Base-by-base conservation (phyloP, 2,888 invertebrate genomes). In the Eustalomyia histrio region DNA sequence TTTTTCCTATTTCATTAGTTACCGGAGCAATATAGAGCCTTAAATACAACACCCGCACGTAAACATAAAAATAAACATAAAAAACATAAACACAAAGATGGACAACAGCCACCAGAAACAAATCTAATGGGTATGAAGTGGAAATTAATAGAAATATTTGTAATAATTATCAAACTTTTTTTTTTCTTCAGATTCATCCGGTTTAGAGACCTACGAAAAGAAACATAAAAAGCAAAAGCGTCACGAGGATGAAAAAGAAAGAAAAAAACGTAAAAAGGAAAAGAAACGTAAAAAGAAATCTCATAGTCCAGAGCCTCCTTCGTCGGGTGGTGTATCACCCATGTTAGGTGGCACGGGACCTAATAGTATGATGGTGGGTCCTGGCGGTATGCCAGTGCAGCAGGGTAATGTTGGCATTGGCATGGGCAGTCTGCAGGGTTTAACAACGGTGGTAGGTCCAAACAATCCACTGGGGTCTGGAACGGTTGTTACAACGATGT, bases 41-140 rank as follows among this genome's bases (percentile, higher is more conserved):
- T 97, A 87, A 97, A 95, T 91, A 96, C 97, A 87, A 94, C 96
- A 83, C 97, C 97, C 83, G 96, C 96, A 87, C 96, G 97, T 90
- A 96, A 97, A 91, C 97, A 97, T 88, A 97, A 97, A 91, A 97
- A 97, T 88, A 97, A 97, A 90, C 97, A 98, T 90, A 97, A 97
- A 92, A 97, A 97, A 89, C 97, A 97, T 86, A 97, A 97, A 91
- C 96, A 97, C 88, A 97, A 97, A 92, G 96, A 96, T 86, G 96
- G 96, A 16, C 95, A 95, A 76, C 93, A 94, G 55, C 94, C 94
- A 53, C 95, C 95, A 87, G 96, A 96, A 89, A 94, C 95, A 79
- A 93, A 95, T 53, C 89, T 95, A 55, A 93, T 95, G 88, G 94
- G 94, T 92, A 88, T n/a, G n/a, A n/a, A 52, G 47, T 76, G 17